Percentiles rank a stretch among this genome's conserved stretches.
Conservation (phyloP, 2,888 invertebrate species). For the Trichogramma dendrolimi region DNA sequence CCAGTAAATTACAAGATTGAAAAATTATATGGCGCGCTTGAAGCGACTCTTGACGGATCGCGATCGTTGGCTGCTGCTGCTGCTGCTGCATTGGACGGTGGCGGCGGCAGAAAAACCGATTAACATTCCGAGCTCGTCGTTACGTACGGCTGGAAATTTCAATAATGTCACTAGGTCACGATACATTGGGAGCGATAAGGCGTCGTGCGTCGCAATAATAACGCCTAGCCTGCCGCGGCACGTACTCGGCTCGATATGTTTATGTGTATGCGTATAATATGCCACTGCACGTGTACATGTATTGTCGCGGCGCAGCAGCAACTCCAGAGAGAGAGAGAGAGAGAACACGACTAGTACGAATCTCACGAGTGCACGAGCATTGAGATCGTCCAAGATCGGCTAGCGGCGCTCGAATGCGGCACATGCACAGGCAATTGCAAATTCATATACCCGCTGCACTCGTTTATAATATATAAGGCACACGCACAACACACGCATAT, state of each 20-base stretch:
- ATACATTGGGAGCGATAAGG: conserved; percentile 12
- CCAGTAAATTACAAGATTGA: background rate
- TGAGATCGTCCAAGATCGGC: too few relatives aligned
- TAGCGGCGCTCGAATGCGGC: too few relatives aligned
- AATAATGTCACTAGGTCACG: conserved; percentile 23
- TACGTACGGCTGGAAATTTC: conserved; percentile 9
- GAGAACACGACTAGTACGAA: too few relatives aligned
- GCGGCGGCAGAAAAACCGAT: conserved; percentile 2
- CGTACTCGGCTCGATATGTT: background rate
- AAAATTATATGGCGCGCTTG: background rate
- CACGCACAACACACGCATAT: too few relatives aligned
- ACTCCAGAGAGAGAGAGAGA: too few relatives aligned
- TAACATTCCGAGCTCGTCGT: conserved; percentile 1
- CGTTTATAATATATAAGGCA: too few relatives aligned
- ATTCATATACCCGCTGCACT: too few relatives aligned
- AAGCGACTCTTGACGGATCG: background rate
- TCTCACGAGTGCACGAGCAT: too few relatives aligned
- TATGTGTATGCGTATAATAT: conserved; percentile 33
- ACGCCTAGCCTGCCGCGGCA: background rate
- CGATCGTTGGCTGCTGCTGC: background rate
- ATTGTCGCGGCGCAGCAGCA: too few relatives aligned
- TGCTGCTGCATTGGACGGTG: background rate
- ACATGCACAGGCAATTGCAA: too few relatives aligned
- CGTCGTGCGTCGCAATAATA: background rate
- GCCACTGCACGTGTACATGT: conserved; percentile 13